These are phyloP conservation scores for Podarcis muralis DNA, from an alignment of 2,113 vertebrate species.

Conservation along the genomic window DNA sequence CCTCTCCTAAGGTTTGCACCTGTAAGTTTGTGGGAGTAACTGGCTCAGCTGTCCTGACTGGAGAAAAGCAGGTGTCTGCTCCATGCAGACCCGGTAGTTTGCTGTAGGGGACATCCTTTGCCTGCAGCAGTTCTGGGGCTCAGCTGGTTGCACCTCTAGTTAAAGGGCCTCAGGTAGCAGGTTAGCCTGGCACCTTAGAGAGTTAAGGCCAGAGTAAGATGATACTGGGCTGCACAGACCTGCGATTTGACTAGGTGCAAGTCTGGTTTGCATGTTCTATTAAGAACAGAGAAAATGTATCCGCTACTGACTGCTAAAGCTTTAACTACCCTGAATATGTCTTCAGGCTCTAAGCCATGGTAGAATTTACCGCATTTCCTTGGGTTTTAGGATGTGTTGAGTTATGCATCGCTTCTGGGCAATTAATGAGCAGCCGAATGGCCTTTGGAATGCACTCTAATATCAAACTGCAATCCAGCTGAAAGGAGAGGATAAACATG, in stretches of 20 bases:
- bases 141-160: not conserved
- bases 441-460: slow-evolving; percentile 50
- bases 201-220: not conserved
- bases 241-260: not conserved
- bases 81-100: not conserved
- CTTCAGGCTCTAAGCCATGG: slow-evolving; percentile 16
- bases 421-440: slow-evolving; percentile 44
- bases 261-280: not conserved
- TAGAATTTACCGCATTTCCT: slow-evolving; percentile 22
- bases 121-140: no score
- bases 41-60: not conserved
- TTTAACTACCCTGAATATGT: not conserved
- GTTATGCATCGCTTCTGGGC: slow-evolving; percentile 1
- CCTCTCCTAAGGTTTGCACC: not conserved
- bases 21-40: not conserved
- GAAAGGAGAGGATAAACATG: slow-evolving; percentile 50
- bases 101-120: not conserved
- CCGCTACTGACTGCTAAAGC: slow-evolving; percentile 12
- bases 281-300: not conserved
- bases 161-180: not conserved
- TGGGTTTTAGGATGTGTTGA: slow-evolving; percentile 24
- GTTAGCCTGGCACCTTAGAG: not conserved
- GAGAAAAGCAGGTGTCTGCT: not conserved
- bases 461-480: slow-evolving; percentile 38
- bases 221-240: not conserved